A percentile compares a stretch with the other conserved stretches of the same genome.
Evolutionary conservation across 2,888 invertebrate genomes (phyloP).

Genomic region (Eudasyphora cyanicolor): DNA sequence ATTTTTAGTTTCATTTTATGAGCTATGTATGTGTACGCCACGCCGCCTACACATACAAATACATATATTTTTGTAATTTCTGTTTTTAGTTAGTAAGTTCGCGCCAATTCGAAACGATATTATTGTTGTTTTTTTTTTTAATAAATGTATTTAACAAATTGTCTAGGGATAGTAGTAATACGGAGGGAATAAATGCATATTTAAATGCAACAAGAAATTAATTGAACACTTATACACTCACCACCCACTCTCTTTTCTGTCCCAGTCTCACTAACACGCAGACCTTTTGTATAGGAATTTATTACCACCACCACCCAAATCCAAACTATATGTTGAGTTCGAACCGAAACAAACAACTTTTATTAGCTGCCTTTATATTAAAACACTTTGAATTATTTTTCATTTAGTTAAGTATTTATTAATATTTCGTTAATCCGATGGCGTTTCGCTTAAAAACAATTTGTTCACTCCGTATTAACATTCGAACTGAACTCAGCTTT

Average conservation of each 20-base stretch:
- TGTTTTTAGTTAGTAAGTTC: constrained; percentile 50
- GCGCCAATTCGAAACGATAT: constrained; percentile 49
- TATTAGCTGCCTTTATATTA: too few relatives aligned
- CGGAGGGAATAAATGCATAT: constrained; percentile 12
- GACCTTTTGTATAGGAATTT: constrained; percentile 2
- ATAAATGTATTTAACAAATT: constrained; percentile 12
- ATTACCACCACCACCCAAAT: too few relatives aligned
- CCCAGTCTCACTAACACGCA: constrained; percentile 26
- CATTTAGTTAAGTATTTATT: too few relatives aligned
- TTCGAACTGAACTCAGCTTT: too few relatives aligned
- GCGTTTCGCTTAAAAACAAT: too few relatives aligned
- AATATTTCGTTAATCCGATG: too few relatives aligned
- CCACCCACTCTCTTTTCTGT: too few relatives aligned
- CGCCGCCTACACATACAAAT: constrained; percentile 32
- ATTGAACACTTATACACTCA: constrained; percentile 26
- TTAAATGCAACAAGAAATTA: not conserved
- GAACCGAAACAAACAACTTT: too few relatives aligned
- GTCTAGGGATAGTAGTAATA: not conserved
- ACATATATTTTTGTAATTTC: constrained; percentile 15
- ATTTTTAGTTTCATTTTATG: constrained; percentile 46
- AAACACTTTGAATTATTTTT: too few relatives aligned
- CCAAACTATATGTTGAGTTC: not conserved
- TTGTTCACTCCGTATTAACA: too few relatives aligned
- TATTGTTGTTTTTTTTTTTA: constrained; percentile 22
- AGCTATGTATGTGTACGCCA: too few relatives aligned